Evolutionary conservation across 2,113 vertebrate species (phyloP).

Genomic region (Rhea pennata): DNA sequence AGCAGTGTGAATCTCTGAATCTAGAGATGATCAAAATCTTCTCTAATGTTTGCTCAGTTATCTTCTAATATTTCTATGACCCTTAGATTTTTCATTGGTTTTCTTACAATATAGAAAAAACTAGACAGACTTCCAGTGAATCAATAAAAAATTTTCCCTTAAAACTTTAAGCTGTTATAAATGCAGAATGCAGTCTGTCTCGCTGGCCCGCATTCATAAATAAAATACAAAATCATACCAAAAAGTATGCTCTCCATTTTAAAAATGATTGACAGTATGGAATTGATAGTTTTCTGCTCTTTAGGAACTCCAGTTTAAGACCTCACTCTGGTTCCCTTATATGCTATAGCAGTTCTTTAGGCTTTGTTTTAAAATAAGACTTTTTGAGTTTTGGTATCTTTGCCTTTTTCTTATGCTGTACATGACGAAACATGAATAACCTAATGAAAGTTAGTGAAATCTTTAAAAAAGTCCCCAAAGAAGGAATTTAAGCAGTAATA

Average conservation of each 20-base stretch:
- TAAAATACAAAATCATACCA: too few species aligned
- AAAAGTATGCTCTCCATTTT: too few species aligned
- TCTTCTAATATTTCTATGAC: background rate
- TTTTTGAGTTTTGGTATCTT: background rate
- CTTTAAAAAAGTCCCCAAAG: background rate
- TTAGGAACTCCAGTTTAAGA: too few species aligned
- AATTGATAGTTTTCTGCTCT: too few species aligned
- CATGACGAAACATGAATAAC: background rate
- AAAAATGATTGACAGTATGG: too few species aligned
- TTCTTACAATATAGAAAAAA: background rate
- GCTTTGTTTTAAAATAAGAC: too few species aligned
- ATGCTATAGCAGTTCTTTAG: too few species aligned
- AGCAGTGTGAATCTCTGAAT: background rate
- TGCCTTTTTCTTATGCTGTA: background rate
- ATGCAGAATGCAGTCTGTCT: too few species aligned
- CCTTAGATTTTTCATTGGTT: background rate
- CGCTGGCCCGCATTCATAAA: too few species aligned
- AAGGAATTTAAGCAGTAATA: background rate
- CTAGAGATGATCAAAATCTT: background rate
- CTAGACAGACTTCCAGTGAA: background rate
- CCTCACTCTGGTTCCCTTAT: too few species aligned
- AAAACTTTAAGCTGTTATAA: background rate
- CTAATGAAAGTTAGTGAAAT: constrained; percentile 1
- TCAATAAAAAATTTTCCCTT: background rate
- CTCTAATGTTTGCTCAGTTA: background rate